Base-by-base conservation (phyloP, 2,113 vertebrate species). In the Chrysochloris asiatica region DNA sequence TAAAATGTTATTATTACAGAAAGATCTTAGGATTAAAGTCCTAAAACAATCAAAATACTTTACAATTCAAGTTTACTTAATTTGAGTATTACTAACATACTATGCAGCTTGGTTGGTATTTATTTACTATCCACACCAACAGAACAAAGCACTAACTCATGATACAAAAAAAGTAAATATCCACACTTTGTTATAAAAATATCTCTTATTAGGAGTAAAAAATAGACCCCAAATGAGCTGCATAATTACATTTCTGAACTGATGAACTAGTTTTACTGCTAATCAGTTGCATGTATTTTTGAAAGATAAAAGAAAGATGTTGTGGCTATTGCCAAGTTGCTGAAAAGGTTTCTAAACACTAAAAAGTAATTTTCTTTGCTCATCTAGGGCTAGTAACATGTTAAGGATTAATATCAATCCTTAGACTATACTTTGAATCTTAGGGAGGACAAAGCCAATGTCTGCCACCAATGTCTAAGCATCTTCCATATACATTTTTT, bases 291-390 rank as follows among this genome's bases (percentile, higher is more conserved):
- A 76, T 45, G 11, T 26, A 78, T 3, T 43, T 82, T 83, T 71
- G 9, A 91, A 79, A 88, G 65, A 80, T 13, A 30, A 75, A 11
- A 26, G 17, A 28, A 52, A 89, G 63, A 82, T 21, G n/a, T n/a
- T n/a, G n/a, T n/a, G n/a, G n/a, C n/a, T n/a, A n/a, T n/a, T n/a
- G n/a, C n/a, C n/a, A n/a, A n/a, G 77, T 67, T 89, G 8, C 30
- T 47, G 79, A 14, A 33, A 8, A 73, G 67, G 22, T 54, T 86
- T 61, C 21, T 86, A 22, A 73, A 61, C 13, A 89, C 11, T 56
- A 63, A 71, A 82, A 71, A 87, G n/a, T 12, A n/a, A 83, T 87
- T 79, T 92, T 89, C 50, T 93, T 4, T 89, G 73, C 22, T 91
- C 16, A 30, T 75, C 56, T 75, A 91, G 41, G 17, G 45, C 30